These are phyloP conservation scores for Philypnodon macrostomus DNA, from an alignment of 2,797 vertebrate species.

Conservation along the genomic window DNA sequence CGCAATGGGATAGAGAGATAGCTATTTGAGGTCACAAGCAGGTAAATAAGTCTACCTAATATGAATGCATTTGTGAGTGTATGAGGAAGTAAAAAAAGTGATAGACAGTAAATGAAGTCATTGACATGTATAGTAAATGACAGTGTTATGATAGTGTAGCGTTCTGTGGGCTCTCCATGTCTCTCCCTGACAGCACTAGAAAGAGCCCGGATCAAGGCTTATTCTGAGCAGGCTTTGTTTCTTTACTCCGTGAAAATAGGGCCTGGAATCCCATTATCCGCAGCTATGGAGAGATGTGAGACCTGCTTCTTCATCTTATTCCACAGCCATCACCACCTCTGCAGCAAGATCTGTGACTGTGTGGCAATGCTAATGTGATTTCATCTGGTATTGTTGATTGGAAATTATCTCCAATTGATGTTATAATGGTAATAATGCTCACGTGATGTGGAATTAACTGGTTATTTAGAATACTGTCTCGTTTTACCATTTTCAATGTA, in stretches of 20 bases:
- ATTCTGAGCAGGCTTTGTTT: constrained; percentile 64
- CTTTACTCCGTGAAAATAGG: constrained; percentile 60
- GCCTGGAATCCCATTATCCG: constrained; percentile 66
- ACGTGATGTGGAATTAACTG: background rate
- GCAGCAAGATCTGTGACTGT: constrained; percentile 5
- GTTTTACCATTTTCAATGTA: too few species aligned
- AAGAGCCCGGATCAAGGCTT: constrained; percentile 56
- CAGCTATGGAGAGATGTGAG: constrained; percentile 45
- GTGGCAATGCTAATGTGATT: background rate
- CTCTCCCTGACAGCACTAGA: constrained; percentile 48
- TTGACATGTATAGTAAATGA: constrained; percentile 13
- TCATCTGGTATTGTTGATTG: background rate
- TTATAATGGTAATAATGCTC: background rate
- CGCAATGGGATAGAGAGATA: too few species aligned
- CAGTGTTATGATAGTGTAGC: constrained; percentile 15
- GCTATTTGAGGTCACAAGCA: too few species aligned
- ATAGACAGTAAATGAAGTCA: constrained; percentile 1
- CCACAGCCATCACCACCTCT: constrained; percentile 34
- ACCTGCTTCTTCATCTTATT: constrained; percentile 56
- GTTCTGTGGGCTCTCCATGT: constrained; percentile 32
- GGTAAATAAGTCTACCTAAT: too few species aligned
- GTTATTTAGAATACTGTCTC: too few species aligned
- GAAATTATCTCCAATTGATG: background rate
- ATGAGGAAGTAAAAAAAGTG: background rate
- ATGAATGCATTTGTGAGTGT: too few species aligned